Percentiles rank a stretch among this genome's conserved stretches.
These are phyloP conservation scores for Athripsodes cinereus DNA, from an alignment of 2,888 invertebrate species.

Conservation along the genomic window DNA sequence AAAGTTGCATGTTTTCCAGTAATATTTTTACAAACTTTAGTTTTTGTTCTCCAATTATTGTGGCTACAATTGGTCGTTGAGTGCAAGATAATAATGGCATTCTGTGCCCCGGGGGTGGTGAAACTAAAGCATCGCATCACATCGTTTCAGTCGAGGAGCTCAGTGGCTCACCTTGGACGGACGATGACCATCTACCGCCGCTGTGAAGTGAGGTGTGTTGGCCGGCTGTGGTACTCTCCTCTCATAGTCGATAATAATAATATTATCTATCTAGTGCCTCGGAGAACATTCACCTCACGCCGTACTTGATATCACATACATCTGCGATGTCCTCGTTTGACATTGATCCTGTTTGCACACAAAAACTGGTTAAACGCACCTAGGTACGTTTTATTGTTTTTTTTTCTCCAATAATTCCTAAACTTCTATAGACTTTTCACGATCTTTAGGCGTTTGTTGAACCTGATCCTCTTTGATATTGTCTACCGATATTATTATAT, in stretches of 20 bases:
- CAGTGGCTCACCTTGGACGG: conserved; percentile 20
- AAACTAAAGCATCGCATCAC: neutral
- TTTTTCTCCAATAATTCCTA: neutral
- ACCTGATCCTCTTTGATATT: too few relatives aligned
- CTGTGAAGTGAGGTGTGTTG: neutral
- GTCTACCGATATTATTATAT: too few relatives aligned
- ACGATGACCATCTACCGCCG: conserved; percentile 13
- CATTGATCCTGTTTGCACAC: neutral
- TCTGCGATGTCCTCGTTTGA: neutral
- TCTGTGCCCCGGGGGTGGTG: neutral
- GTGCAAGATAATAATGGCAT: neutral
- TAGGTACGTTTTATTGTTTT: neutral
- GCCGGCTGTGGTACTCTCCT: neutral
- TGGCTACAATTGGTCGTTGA: too few relatives aligned
- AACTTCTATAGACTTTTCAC: neutral
- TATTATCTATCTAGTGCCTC: neutral
- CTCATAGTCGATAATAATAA: neutral
- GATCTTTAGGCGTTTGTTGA: neutral
- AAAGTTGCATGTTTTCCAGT: too few relatives aligned
- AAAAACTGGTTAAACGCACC: neutral
- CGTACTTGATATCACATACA: neutral
- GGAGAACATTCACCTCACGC: neutral
- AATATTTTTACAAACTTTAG: too few relatives aligned
- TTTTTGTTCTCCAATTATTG: too few relatives aligned
- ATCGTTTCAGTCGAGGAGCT: conserved; percentile 6